phyloP scores from a whole-genome alignment of 2,888 invertebrate genomes.

The Cryptocheilus praepositus region DNA sequence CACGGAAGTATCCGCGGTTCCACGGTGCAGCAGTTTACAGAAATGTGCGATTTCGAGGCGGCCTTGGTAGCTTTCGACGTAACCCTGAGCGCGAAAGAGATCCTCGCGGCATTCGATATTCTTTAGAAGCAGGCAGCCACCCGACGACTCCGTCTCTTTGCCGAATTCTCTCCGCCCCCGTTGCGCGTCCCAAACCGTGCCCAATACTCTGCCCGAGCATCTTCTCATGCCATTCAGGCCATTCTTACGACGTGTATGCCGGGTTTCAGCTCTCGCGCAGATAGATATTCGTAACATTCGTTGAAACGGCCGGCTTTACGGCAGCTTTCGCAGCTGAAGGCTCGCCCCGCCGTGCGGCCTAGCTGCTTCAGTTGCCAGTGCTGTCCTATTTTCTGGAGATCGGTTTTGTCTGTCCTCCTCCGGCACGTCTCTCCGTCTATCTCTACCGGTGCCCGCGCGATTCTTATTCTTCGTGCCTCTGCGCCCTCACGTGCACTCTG shows the following conservation, averaged over 20 bases:
- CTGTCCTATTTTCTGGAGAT: too few species aligned
- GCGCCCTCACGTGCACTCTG: too few species aligned
- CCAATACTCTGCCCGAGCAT: neutral
- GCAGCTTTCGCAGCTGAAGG: slow-evolving; percentile 58
- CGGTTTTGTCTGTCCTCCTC: neutral
- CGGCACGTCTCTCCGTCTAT: neutral
- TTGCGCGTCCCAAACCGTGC: too few species aligned
- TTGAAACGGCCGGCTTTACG: slow-evolving; percentile 60
- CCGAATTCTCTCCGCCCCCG: slow-evolving; percentile 3
- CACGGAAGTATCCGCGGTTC: slow-evolving; percentile 33
- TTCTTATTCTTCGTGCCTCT: neutral
- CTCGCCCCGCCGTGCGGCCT: slow-evolving; percentile 20
- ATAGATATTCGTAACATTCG: slow-evolving; percentile 62
- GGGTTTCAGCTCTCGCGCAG: slow-evolving; percentile 50
- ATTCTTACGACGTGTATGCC: slow-evolving; percentile 61
- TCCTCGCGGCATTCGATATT: slow-evolving; percentile 59
- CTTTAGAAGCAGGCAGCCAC: slow-evolving; percentile 38
- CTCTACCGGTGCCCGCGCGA: neutral
- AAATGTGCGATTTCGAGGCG: slow-evolving; percentile 29
- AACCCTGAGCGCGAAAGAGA: slow-evolving; percentile 14
- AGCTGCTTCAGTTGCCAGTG: too few species aligned
- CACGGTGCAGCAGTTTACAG: slow-evolving; percentile 26
- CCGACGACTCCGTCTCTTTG: too few species aligned
- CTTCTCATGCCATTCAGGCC: slow-evolving; percentile 48
- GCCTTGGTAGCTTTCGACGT: too few species aligned